Conservation (phyloP, 2,888 invertebrate genomes). For the Zhengitettix transpicula region DNA sequence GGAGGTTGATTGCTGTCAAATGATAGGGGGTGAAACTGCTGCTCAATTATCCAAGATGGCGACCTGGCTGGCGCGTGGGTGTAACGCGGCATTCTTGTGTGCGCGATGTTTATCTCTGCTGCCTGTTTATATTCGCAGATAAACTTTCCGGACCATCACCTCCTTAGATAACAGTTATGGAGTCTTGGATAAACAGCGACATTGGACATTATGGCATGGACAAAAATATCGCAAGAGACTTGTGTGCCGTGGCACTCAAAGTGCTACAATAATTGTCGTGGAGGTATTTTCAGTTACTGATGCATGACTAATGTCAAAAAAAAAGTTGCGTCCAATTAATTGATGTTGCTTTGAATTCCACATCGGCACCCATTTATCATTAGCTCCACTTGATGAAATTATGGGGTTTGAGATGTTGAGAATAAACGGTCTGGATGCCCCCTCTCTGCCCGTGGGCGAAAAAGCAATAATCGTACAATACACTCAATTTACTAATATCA, state of each 20-base stretch:
- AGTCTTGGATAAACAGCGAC: not conserved
- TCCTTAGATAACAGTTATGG: not conserved
- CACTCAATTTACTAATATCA: no score
- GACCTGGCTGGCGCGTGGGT: slow-evolving; percentile 1
- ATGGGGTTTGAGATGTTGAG: no score
- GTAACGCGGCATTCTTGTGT: not conserved
- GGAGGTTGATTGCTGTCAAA: slow-evolving; percentile 9
- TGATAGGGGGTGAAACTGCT: slow-evolving; percentile 8
- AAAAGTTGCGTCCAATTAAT: no score
- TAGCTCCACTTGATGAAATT: no score
- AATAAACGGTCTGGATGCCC: no score
- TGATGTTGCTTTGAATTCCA: no score
- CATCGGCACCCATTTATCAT: no score
- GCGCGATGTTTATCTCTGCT: not conserved
- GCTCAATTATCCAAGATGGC: slow-evolving; percentile 7
- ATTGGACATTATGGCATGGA: not conserved
- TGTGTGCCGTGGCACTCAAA: not conserved
- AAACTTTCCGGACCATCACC: not conserved
- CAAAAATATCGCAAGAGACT: not conserved
- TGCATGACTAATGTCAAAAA: no score
- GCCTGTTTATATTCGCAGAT: not conserved
- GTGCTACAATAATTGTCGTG: not conserved
- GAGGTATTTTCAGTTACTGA: not conserved
- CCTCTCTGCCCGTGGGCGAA: no score
- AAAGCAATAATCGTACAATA: no score